Evolutionary conservation across 2,888 invertebrate species (phyloP).

Genomic region (Malthinus seriepunctatus): DNA sequence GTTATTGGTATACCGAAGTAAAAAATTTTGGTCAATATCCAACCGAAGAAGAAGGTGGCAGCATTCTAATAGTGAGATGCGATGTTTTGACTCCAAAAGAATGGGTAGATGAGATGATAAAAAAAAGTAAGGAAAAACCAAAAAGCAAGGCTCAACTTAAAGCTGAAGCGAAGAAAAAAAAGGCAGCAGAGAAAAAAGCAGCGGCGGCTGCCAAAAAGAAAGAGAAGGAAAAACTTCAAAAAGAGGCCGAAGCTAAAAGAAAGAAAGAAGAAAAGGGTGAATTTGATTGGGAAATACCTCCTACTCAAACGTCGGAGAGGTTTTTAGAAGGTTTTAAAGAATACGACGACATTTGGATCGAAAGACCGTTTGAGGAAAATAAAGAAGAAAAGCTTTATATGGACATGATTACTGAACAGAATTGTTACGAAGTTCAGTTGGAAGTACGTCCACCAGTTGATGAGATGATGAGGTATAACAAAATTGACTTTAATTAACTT

Average conservation of each 20-base stretch:
- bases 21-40: conserved; percentile 74
- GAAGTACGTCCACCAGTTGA: conserved; percentile 73
- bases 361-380: conserved; percentile 57
- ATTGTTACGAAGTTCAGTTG: conserved; percentile 65
- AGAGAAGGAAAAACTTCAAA: conserved; percentile 51
- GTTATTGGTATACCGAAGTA: conserved; percentile 63
- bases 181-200: conserved; percentile 38
- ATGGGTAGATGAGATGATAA: conserved; percentile 55
- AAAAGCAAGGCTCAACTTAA: conserved; percentile 36
- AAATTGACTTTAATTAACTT: too few species aligned
- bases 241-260: conserved; percentile 28
- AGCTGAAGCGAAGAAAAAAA: conserved; percentile 35
- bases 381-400: conserved; percentile 64
- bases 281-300: conserved; percentile 38
- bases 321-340: conserved; percentile 55
- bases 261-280: conserved; percentile 20
- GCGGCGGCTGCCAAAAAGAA: conserved; percentile 44
- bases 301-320: conserved; percentile 48
- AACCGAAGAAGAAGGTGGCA: conserved; percentile 72
- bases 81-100: conserved; percentile 65
- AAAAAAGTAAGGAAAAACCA: conserved; percentile 41
- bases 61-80: conserved; percentile 60
- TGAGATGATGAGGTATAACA: conserved; percentile 64
- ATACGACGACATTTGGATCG: conserved; percentile 57
- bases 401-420: conserved; percentile 67